phyloP scores from a whole-genome alignment of 2,888 invertebrate species.

The Mamestra brassicae region DNA sequence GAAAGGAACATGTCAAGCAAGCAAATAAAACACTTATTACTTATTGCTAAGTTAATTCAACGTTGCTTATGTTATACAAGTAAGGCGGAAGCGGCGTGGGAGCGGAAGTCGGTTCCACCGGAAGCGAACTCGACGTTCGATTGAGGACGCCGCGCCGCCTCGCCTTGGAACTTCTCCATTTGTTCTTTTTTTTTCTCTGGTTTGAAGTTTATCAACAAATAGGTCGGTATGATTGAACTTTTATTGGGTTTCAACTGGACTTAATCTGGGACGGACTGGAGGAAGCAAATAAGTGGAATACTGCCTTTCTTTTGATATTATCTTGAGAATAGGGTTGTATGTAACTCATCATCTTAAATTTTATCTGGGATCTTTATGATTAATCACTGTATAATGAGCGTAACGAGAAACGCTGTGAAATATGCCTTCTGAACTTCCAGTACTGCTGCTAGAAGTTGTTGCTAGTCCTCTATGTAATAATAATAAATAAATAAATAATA shows the following conservation, averaged over 20 bases:
- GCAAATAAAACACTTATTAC: slow-evolving; percentile 28
- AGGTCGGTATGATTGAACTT: slow-evolving; percentile 46
- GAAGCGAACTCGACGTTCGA: slow-evolving; percentile 69
- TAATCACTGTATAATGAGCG: no score
- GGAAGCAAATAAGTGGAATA: not conserved
- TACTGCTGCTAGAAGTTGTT: no score
- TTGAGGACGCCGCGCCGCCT: slow-evolving; percentile 70
- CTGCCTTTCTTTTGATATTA: no score
- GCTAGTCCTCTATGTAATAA: no score
- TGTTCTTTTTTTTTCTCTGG: slow-evolving; percentile 50
- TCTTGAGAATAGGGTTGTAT: no score
- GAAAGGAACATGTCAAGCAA: slow-evolving; percentile 3
- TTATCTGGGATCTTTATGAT: no score
- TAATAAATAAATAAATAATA: no score
- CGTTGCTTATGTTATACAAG: slow-evolving; percentile 50
- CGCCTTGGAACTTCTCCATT: slow-evolving; percentile 64
- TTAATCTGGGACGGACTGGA: not conserved
- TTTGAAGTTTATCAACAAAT: slow-evolving; percentile 52
- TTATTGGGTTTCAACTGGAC: not conserved
- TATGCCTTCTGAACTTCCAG: no score
- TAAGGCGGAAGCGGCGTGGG: slow-evolving; percentile 53
- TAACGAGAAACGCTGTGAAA: no score
- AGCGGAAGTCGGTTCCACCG: slow-evolving; percentile 71
- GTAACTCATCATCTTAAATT: no score
- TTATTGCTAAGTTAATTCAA: slow-evolving; percentile 44